A percentile compares a stretch with the other conserved stretches of the same genome.
These are phyloP conservation scores for Calidris pugnax DNA, from an alignment of 2,113 vertebrate species.

Conservation along the genomic window DNA sequence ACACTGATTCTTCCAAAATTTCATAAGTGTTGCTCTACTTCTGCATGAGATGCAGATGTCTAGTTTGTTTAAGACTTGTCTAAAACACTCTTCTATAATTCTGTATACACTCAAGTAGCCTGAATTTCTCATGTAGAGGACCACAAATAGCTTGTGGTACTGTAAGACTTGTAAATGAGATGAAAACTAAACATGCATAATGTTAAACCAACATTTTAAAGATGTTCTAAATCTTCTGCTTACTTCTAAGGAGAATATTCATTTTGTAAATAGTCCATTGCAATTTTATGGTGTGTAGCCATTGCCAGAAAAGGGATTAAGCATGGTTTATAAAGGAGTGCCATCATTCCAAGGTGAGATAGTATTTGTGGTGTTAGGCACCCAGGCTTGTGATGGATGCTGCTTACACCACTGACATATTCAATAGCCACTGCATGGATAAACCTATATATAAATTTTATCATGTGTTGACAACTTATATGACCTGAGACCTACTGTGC, in stretches of 20 bases:
- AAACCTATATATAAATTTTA: background rate
- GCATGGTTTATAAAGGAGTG: background rate
- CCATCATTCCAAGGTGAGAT: background rate
- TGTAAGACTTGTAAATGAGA: background rate
- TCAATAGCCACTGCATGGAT: background rate
- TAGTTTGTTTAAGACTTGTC: background rate
- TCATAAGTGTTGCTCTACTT: background rate
- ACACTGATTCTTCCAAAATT: background rate
- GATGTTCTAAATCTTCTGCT: background rate
- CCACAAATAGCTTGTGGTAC: background rate
- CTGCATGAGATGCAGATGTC: background rate
- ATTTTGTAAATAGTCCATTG: background rate
- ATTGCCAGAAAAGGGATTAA: background rate
- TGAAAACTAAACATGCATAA: background rate
- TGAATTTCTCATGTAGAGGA: background rate
- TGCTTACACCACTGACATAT: background rate
- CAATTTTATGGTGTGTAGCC: background rate
- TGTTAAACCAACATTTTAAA: background rate
- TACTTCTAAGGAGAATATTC: background rate
- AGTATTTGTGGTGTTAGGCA: background rate
- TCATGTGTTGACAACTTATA: background rate
- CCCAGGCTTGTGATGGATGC: background rate
- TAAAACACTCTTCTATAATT: background rate
- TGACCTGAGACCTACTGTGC: background rate
- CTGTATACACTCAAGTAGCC: background rate